Conservation (phyloP, 2,113 vertebrate species). For the Rhea pennata region DNA sequence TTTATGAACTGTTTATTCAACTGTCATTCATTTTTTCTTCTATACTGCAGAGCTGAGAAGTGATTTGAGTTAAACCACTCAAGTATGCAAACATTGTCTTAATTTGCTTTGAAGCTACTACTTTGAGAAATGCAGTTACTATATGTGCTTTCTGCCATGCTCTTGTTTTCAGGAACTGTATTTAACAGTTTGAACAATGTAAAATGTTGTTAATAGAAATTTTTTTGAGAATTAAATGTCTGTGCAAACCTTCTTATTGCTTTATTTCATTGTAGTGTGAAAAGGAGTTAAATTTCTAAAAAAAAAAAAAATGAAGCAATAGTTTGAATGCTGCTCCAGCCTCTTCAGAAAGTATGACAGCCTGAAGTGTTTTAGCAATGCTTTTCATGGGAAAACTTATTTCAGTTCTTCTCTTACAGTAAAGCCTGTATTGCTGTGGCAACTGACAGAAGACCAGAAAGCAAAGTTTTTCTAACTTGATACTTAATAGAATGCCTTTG, state of each 20-base stretch:
- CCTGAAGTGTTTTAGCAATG: background rate
- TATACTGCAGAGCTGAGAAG: background rate
- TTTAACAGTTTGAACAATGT: background rate
- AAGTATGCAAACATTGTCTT: background rate
- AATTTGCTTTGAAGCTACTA: background rate
- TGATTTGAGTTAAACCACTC: background rate
- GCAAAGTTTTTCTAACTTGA: background rate
- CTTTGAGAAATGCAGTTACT: background rate
- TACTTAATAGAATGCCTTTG: background rate
- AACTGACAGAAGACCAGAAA: background rate
- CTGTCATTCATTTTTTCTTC: background rate
- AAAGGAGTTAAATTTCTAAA: background rate
- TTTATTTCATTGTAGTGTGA: background rate
- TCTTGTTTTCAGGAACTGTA: background rate
- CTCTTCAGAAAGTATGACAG: background rate
- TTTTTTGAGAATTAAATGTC: constrained; percentile 57
- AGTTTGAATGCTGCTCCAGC: background rate
- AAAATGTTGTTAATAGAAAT: background rate
- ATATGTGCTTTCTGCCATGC: background rate
- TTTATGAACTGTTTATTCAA: background rate
- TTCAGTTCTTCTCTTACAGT: background rate
- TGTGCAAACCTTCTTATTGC: background rate
- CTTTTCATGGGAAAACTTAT: background rate
- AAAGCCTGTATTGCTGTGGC: background rate
- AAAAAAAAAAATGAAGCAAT: background rate